Evolutionary conservation across 92 coral and sea anemone genomes (phyloP).

Genomic region (Ricordea florida): DNA sequence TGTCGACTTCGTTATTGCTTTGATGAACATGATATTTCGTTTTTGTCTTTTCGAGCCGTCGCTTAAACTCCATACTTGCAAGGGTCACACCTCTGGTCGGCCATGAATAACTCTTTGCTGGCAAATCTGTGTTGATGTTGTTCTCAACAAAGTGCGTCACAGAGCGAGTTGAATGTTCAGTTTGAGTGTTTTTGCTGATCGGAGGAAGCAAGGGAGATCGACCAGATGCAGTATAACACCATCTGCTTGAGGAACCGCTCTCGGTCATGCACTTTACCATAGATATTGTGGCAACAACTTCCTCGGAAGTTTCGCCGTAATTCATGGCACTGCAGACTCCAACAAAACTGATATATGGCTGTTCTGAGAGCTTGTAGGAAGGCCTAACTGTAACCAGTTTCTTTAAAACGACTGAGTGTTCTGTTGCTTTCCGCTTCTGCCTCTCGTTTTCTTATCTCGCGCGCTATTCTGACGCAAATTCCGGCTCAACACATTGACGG

Average conservation of each 20-base stretch:
- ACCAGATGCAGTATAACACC: not conserved
- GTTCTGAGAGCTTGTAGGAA: not conserved
- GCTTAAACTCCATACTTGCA: constrained; percentile 34
- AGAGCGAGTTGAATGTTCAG: not conserved
- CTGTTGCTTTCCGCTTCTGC: too few species aligned
- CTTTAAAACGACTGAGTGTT: too few species aligned
- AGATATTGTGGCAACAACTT: constrained; percentile 14
- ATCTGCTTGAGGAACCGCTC: constrained; percentile 5
- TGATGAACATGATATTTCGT: not conserved
- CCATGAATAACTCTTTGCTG: not conserved
- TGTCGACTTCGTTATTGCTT: not conserved
- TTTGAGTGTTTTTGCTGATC: not conserved
- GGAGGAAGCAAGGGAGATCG: constrained; percentile 6
- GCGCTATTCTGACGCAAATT: too few species aligned
- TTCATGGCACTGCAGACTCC: not conserved
- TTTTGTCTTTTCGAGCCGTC: constrained; percentile 5
- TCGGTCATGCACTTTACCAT: constrained; percentile 42
- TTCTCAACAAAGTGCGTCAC: not conserved
- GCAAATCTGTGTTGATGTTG: not conserved
- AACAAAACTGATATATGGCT: too few species aligned
- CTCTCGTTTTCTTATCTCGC: too few species aligned
- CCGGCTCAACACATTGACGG: too few species aligned
- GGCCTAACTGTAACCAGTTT: not conserved
- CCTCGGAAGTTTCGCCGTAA: constrained; percentile 20
- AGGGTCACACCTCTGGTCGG: constrained; percentile 16